Conservation (phyloP, 2,888 invertebrate species). For the Pasiphila rectangulata region DNA sequence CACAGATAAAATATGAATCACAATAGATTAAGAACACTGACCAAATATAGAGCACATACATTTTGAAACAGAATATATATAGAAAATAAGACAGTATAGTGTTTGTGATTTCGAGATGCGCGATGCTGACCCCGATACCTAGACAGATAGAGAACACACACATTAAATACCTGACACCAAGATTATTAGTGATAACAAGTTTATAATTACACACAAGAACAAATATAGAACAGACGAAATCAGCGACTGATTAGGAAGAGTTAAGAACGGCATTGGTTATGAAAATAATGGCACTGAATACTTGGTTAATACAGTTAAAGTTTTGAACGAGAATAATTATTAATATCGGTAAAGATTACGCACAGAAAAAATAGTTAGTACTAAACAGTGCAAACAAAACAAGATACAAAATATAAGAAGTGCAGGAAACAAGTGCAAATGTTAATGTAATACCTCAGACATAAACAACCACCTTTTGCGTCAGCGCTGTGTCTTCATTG, state of each 20-base stretch:
- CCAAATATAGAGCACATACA: conserved; percentile 43
- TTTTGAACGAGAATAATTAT: too few species aligned
- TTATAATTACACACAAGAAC: conserved; percentile 3
- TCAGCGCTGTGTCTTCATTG: conserved; percentile 24
- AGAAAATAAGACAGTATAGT: conserved; percentile 35
- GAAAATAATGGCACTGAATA: too few species aligned
- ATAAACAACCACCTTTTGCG: conserved; percentile 45
- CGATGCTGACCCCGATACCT: conserved; percentile 43
- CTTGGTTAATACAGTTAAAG: background rate
- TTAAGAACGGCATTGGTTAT: too few species aligned
- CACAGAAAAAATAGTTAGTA: conserved; percentile 3
- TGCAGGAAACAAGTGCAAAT: conserved; percentile 19
- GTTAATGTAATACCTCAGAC: conserved; percentile 30
- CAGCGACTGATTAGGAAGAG: background rate
- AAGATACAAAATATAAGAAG: conserved; percentile 1
- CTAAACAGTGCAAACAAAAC: conserved; percentile 12
- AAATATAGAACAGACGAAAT: background rate
- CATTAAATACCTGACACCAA: conserved; percentile 21
- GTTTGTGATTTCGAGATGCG: conserved; percentile 23
- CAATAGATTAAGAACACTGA: conserved; percentile 30
- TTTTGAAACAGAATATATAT: conserved; percentile 43
- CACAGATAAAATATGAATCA: conserved; percentile 40
- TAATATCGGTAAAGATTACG: too few species aligned
- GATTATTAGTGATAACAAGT: conserved; percentile 10
- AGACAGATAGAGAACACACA: conserved; percentile 35